These are phyloP conservation scores for Anhinga anhinga DNA, from an alignment of 2,113 vertebrate genomes.

Conservation along the genomic window DNA sequence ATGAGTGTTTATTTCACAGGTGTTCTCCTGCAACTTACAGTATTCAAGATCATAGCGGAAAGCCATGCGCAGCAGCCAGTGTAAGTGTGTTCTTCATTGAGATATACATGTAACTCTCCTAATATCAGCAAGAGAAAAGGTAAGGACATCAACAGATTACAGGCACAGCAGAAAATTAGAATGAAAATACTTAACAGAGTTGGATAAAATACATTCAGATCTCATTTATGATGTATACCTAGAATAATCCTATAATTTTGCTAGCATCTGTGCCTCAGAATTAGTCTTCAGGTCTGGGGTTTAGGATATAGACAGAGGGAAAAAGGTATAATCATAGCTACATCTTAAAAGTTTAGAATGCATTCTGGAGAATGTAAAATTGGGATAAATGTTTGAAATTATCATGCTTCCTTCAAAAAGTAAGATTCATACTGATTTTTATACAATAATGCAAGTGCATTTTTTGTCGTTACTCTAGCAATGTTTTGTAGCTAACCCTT, in stretches of 20 bases:
- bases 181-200: background rate
- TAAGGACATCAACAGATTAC: background rate
- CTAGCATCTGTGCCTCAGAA: background rate
- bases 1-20: background rate
- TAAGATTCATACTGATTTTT: background rate
- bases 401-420: background rate
- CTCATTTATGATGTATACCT: background rate
- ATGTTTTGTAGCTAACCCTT: background rate
- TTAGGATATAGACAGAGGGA: background rate
- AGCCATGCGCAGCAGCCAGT: rapidly evolving
- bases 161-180: background rate
- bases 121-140: background rate
- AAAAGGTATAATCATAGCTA: background rate
- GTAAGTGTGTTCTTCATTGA: background rate
- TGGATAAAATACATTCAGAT: background rate
- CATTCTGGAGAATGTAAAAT: background rate
- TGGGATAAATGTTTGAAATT: background rate
- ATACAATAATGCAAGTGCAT: background rate
- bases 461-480: background rate
- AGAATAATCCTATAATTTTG: background rate
- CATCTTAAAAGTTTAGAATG: background rate
- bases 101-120: background rate
- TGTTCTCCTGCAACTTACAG: background rate
- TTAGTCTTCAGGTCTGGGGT: background rate
- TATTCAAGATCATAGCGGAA: background rate